Base-by-base conservation (phyloP, 1,140 invertebrate genomes). In the Drosophila carrolli region DNA sequence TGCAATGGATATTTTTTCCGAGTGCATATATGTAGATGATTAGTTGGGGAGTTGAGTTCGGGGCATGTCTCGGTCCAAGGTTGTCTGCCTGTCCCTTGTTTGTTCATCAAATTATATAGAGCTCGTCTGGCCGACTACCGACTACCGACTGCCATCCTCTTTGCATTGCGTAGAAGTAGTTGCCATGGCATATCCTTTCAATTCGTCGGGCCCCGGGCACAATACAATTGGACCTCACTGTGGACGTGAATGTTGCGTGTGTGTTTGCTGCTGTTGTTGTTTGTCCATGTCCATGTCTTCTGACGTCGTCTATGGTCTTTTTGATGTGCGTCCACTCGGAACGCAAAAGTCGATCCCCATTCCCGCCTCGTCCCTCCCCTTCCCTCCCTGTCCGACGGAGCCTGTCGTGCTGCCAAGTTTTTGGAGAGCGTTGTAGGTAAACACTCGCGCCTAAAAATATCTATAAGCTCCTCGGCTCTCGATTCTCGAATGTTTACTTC, bases 81-180 rank as follows among this genome's bases (percentile, higher is more conserved):
- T 82, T 82, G 79, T 80, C 79, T 76, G 56, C 62, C 75, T 83
- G 80, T 75, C 75, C 48, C 78, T 81, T 85, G 81, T 86, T 86
- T 86, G 78, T 76, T 86, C 83, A 86, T 86, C 83, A 86, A 86
- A 86, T 86, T 88, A 82, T 88, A 86, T 82, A 79, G 83, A 86
- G 75, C 79, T 81, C 60, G 60, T 60, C 65, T 51, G 72, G 51
- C 23, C 23, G 43, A 46, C 56, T 11, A 44, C n/a, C 19, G 65
- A 43, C 65, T 51, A 51, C 58, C 66, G 50, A 43, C 67, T 71
- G 29, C 50, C 63, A 44, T 44, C 23, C 67, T 72, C 68, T 40
- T 58, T 58, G 65, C 65, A 71, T 58, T 76, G 74, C 61, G 54
- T 68, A 47, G 43, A 48, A 35, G 46, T 59, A 66, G 65, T 8